A percentile compares a stretch with the other conserved stretches of the same genome.
Evolutionary conservation across 2,113 vertebrate genomes (phyloP).

Genomic region (Antennarius striatus): DNA sequence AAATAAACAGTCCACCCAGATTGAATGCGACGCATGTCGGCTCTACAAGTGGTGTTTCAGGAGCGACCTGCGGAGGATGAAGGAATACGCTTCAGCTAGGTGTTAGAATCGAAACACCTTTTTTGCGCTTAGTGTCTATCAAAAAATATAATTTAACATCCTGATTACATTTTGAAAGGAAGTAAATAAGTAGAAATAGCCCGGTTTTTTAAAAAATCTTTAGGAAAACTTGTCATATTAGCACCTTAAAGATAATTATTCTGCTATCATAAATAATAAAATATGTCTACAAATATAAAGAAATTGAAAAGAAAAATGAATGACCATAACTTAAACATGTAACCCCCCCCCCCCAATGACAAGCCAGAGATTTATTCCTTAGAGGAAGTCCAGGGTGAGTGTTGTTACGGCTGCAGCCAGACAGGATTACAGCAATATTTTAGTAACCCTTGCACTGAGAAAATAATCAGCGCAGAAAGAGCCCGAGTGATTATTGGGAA

Average conservation of each 20-base stretch:
- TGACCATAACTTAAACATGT: slow-evolving; percentile 30
- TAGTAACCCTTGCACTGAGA: slow-evolving; percentile 70
- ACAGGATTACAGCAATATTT: slow-evolving; percentile 75
- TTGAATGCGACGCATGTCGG: slow-evolving; percentile 25
- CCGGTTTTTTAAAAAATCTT: no score
- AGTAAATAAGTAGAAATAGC: no score
- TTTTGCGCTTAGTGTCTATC: not conserved
- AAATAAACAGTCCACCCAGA: slow-evolving; percentile 39
- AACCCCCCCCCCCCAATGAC: slow-evolving; percentile 42
- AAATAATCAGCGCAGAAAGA: slow-evolving; percentile 69
- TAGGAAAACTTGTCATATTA: no score
- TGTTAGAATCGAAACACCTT: not conserved
- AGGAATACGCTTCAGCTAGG: no score
- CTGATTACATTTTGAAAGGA: no score
- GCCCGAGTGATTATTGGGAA: slow-evolving; percentile 60
- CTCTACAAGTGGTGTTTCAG: slow-evolving; percentile 31
- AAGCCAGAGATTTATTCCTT: slow-evolving; percentile 63
- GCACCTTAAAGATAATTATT: no score
- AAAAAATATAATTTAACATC: no score
- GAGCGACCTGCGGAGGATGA: no score
- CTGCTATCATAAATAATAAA: no score
- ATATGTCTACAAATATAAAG: no score
- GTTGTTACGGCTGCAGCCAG: slow-evolving; percentile 53
- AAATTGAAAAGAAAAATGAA: not conserved
- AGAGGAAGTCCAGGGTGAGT: slow-evolving; percentile 44